phyloP scores from a whole-genome alignment of 1,140 invertebrate genomes.

The Dolichoris vasculosae region DNA sequence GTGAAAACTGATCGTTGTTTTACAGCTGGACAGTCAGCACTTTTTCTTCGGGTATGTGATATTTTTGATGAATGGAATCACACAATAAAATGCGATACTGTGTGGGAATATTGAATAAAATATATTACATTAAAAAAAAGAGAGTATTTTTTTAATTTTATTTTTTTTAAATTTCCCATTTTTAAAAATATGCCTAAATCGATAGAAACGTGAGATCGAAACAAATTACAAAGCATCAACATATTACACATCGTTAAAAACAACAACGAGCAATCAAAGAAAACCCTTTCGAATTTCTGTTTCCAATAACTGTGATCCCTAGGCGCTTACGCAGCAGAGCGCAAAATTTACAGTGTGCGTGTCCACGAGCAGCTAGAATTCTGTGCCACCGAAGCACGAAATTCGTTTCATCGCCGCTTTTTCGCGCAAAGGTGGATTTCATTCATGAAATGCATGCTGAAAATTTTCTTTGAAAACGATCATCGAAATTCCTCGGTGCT shows the following conservation, averaged over 20 bases:
- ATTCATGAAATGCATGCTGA: not conserved
- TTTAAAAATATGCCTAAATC: not conserved
- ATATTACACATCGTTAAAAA: not conserved
- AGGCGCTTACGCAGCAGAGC: constrained; percentile 13
- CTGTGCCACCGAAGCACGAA: no score
- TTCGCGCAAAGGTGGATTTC: constrained; percentile 3
- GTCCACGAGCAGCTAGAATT: not conserved
- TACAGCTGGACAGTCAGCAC: no score
- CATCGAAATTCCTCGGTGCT: not conserved
- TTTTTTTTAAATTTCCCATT: not conserved
- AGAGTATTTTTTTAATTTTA: not conserved
- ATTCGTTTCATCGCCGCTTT: constrained; percentile 14
- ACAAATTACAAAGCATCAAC: no score
- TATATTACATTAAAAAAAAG: not conserved
- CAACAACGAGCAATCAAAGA: not conserved
- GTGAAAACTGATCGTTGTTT: no score
- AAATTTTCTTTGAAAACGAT: not conserved
- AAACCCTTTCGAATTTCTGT: constrained; percentile 27
- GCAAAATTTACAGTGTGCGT: not conserved
- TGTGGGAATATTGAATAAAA: not conserved
- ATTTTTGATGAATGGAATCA: not conserved
- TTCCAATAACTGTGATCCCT: not conserved
- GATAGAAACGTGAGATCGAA: no score
- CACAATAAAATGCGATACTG: not conserved
- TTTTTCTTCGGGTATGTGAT: no score